These are phyloP conservation scores for Hoplodrina blanda DNA, from an alignment of 2,888 invertebrate species.

Conservation along the genomic window DNA sequence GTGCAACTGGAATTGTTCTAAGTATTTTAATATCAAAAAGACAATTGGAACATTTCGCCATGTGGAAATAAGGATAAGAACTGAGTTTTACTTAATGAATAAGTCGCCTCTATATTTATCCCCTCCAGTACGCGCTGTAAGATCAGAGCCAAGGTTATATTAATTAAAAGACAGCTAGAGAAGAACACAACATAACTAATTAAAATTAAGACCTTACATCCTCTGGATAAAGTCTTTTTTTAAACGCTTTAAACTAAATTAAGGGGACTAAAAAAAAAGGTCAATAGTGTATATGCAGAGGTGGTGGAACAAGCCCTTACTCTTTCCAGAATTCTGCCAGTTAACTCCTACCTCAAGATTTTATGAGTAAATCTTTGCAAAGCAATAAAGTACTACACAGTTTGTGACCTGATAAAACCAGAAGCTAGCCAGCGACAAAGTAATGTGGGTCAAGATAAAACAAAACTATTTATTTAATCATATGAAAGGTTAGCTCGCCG, in stretches of 20 bases:
- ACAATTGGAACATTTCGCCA: slow-evolving; percentile 10
- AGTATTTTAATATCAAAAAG: slow-evolving; percentile 36
- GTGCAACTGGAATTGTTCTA: slow-evolving; percentile 21
- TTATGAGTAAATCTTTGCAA: slow-evolving; percentile 36
- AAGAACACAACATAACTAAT: not conserved
- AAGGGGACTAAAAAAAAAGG: not conserved
- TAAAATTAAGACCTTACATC: too few relatives aligned
- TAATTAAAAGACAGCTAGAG: not conserved
- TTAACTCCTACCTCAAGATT: slow-evolving; percentile 19
- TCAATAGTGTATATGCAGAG: not conserved
- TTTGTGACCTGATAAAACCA: slow-evolving; percentile 41
- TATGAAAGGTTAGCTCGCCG: slow-evolving; percentile 15
- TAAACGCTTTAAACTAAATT: too few relatives aligned
- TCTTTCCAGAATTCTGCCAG: slow-evolving; percentile 9
- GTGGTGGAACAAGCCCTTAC: not conserved
- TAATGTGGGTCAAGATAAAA: slow-evolving; percentile 36
- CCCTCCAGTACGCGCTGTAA: too few relatives aligned
- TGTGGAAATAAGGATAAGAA: not conserved
- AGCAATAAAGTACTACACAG: slow-evolving; percentile 35
- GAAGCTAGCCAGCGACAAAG: slow-evolving; percentile 29
- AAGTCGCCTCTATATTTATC: too few relatives aligned
- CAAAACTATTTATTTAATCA: slow-evolving; percentile 47
- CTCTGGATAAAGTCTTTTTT: too few relatives aligned
- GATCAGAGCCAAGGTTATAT: not conserved
- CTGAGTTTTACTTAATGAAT: not conserved